Evolutionary conservation across 2,888 invertebrate genomes (phyloP).

Genomic region (Barypeithes pellucidus): DNA sequence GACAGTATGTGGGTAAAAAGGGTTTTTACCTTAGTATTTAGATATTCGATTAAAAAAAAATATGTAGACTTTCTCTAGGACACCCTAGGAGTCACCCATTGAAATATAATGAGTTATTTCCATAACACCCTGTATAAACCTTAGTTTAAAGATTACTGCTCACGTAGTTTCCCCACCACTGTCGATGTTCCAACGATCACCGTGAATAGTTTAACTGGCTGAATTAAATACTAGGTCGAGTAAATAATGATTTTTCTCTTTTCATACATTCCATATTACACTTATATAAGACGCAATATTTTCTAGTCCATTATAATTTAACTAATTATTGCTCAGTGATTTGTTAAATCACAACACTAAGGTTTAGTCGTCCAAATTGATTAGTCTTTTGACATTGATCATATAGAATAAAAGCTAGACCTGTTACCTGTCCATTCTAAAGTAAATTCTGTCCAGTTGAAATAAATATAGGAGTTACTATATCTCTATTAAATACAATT

Average conservation of each 20-base stretch:
- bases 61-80: too few relatives aligned
- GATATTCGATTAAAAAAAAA: too few relatives aligned
- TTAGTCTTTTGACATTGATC: constrained; percentile 52
- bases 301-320: constrained; percentile 65
- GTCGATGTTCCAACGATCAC: too few relatives aligned
- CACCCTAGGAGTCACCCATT: too few relatives aligned
- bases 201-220: not conserved
- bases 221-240: constrained; percentile 33
- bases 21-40: too few relatives aligned
- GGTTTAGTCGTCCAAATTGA: constrained; percentile 65
- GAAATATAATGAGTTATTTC: too few relatives aligned
- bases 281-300: constrained; percentile 61
- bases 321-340: constrained; percentile 66
- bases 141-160: not conserved
- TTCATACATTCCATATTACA: constrained; percentile 33
- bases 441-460: constrained; percentile 64
- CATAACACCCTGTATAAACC: too few relatives aligned
- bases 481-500: constrained; percentile 38
- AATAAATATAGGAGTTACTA: constrained; percentile 43
- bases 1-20: too few relatives aligned
- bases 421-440: constrained; percentile 64
- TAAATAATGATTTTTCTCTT: constrained; percentile 34
- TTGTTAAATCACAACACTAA: constrained; percentile 58
- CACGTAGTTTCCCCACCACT: not conserved
- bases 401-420: constrained; percentile 63